A percentile compares a stretch with the other conserved stretches of the same genome.
These are phyloP conservation scores for Toxotes chatareus DNA, from an alignment of 2,113 vertebrate genomes.

Conservation along the genomic window DNA sequence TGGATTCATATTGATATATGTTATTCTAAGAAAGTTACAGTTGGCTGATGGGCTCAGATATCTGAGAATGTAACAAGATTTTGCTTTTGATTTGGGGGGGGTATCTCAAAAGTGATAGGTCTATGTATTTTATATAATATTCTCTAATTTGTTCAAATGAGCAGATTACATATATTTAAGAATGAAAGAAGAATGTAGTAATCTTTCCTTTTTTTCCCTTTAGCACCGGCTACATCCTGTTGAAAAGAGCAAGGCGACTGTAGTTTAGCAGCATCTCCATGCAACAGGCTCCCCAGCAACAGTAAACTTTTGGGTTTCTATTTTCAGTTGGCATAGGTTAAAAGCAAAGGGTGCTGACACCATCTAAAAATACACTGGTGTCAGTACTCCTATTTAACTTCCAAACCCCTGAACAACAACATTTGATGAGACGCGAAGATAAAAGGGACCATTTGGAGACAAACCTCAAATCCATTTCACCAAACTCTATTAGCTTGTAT, in stretches of 20 bases:
- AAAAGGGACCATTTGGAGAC: not conserved
- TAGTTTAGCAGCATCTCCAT: not conserved
- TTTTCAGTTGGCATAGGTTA: slow-evolving; percentile 22
- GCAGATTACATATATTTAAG: not conserved
- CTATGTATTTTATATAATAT: not conserved
- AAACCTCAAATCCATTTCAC: not conserved
- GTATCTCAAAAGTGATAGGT: not conserved
- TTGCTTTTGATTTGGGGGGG: not conserved
- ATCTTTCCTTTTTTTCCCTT: not conserved
- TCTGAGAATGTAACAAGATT: not conserved
- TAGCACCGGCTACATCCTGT: not conserved
- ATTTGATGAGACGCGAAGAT: not conserved
- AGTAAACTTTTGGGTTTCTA: slow-evolving; percentile 20
- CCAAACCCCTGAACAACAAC: not conserved
- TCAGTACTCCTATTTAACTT: not conserved
- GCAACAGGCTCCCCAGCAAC: slow-evolving; percentile 25
- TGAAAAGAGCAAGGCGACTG: not conserved
- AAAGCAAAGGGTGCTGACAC: not conserved
- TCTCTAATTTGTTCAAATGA: not conserved
- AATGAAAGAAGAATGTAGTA: not conserved
- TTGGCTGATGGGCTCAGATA: not conserved
- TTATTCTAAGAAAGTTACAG: not conserved
- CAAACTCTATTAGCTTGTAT: not conserved
- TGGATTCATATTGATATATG: not conserved
- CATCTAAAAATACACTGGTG: slow-evolving; percentile 17